Percentiles rank a stretch among this genome's conserved stretches.
Conservation (phyloP, 2,797 vertebrate species). For the Scleropages formosus region DNA sequence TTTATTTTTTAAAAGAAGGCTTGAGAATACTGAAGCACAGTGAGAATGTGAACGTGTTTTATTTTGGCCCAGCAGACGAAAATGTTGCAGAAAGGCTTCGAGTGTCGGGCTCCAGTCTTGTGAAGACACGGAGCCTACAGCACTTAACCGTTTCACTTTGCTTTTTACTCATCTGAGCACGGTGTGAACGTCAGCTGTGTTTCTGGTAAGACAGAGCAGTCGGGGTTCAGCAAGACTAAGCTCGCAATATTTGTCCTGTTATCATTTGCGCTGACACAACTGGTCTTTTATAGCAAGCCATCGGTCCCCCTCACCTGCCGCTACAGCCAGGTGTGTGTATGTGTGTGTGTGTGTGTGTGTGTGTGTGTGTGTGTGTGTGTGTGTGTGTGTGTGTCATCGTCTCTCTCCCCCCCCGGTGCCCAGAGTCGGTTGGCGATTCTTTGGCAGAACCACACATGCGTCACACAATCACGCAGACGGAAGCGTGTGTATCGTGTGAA, state of each 20-base stretch:
- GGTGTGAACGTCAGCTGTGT: slow-evolving; percentile 5
- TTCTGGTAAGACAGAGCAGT: background rate
- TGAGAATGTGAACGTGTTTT: slow-evolving; percentile 53
- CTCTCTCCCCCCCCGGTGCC: no score
- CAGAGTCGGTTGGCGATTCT: no score
- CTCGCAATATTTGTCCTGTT: slow-evolving; percentile 7
- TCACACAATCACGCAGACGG: background rate
- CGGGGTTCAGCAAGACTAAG: slow-evolving; percentile 16
- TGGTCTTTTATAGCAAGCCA: background rate
- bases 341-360: no score
- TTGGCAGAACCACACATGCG: background rate
- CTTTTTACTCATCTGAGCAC: slow-evolving; percentile 22
- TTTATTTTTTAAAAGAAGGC: background rate
- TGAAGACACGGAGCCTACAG: slow-evolving; percentile 47
- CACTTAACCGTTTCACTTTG: slow-evolving; percentile 56
- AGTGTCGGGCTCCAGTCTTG: slow-evolving; percentile 38
- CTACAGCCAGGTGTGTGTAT: background rate
- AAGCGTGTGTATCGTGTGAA: background rate
- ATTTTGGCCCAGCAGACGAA: slow-evolving; percentile 39
- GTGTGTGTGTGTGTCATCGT: no score
- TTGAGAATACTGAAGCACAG: slow-evolving; percentile 39
- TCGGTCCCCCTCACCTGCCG: background rate
- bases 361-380: no score
- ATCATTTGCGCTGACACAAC: slow-evolving; percentile 5
- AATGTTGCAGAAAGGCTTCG: slow-evolving; percentile 33